Evolutionary conservation across 1,140 invertebrate genomes (phyloP).

Genomic region (Dendroctonus valens): DNA sequence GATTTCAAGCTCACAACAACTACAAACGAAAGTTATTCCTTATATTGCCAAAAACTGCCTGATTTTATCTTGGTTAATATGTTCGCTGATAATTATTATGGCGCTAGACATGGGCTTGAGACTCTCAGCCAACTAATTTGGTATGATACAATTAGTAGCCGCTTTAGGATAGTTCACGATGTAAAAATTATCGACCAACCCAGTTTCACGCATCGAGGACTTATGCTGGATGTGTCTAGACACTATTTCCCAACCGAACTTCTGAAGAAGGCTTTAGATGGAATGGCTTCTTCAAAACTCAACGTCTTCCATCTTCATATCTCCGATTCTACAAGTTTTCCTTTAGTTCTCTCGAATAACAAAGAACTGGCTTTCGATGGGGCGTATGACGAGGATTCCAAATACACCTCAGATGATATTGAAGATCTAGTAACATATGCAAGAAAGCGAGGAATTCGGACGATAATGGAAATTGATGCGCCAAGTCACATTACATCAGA

Average conservation of each 20-base stretch:
- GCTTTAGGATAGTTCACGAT: constrained; percentile 54
- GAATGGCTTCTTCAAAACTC: constrained; percentile 73
- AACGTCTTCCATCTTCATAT: constrained; percentile 85
- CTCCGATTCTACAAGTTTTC: constrained; percentile 78
- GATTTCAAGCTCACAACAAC: constrained; percentile 52
- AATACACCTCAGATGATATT: constrained; percentile 68
- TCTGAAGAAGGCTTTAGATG: constrained; percentile 71
- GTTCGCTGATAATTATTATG: constrained; percentile 66
- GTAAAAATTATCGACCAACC: constrained; percentile 59
- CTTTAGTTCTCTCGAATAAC: constrained; percentile 63
- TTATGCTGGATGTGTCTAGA: constrained; percentile 74
- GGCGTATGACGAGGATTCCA: constrained; percentile 66
- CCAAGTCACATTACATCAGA: constrained; percentile 74
- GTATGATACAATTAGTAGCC: constrained; percentile 59
- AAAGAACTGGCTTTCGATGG: constrained; percentile 69
- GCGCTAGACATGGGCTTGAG: constrained; percentile 73
- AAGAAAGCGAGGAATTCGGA: constrained; percentile 64
- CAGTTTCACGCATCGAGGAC: constrained; percentile 62
- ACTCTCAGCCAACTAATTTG: constrained; percentile 75
- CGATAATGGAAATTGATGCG: constrained; percentile 73
- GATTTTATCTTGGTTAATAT: constrained; percentile 59
- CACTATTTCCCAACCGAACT: constrained; percentile 68
- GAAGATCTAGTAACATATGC: constrained; percentile 63
- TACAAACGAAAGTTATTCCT: constrained; percentile 71
- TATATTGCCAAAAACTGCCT: constrained; percentile 56